Evolutionary conservation across 2,888 invertebrate genomes (phyloP), one percentile per base, ranked within the genome.

Genomic region (Hartigia nigra): DNA sequence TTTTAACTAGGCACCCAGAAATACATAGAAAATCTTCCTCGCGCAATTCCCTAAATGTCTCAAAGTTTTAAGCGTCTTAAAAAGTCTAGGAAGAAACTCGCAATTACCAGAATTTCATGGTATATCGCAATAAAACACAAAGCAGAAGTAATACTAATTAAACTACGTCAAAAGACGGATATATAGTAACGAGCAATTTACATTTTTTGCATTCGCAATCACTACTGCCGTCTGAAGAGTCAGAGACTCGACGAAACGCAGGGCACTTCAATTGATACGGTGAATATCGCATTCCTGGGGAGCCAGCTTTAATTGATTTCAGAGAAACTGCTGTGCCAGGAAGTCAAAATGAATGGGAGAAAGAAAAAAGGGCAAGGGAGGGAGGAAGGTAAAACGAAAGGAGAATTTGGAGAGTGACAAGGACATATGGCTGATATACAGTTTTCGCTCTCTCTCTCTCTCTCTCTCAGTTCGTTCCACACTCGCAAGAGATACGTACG

Each of bases 141-240:
- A 55, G 5, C 23, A 55, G 23, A 55, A 55, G 23, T 55, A 55
- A 55, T 23, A 55, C 23, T 23, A 55, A 55, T 55, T 23, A 55
- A 55, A n/a, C n/a, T n/a, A n/a, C n/a, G n/a, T n/a, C n/a, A n/a
- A n/a, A n/a, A n/a, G n/a, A n/a, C n/a, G n/a, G n/a, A n/a, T n/a
- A n/a, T n/a, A 79, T 79, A 81, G 82, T 82, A 82, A 81, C 78
- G 80, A 80, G 80, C 79, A 82, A 83, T 83, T 83, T 79, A 76
- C 76, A 79, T 79, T 74, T 79, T 79, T 74, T 74, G 75, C 78
- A 74, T 39, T 76, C 35, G 72, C 35, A 55, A 76, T 78, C 31
- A 72, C 32, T 34, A 72, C 32, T 23, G 72, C 23, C 76, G 55
- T 78, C 76, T 78, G 70, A 34, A 39, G 76, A 72, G 72, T 78